phyloP scores from a whole-genome alignment of 2,113 vertebrate species.

The Pyxicephalus adspersus region DNA sequence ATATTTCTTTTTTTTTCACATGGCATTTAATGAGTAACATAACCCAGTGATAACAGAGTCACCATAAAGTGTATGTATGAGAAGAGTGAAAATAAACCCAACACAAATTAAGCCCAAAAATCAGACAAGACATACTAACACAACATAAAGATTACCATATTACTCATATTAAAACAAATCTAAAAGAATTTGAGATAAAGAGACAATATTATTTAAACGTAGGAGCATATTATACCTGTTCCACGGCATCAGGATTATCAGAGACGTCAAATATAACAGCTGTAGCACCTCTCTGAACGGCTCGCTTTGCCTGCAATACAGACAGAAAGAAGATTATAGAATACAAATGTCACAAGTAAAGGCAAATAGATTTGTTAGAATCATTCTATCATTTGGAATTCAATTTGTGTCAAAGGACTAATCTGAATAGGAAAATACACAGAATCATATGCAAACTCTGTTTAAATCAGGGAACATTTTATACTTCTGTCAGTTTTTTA shows the following conservation, averaged over 20 bases:
- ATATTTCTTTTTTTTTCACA: too few species aligned
- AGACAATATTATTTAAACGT: background rate
- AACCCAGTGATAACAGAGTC: too few species aligned
- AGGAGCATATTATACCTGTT: slow-evolving; percentile 78
- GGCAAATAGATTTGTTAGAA: background rate
- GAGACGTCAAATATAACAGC: slow-evolving; percentile 99
- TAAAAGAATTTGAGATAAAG: background rate
- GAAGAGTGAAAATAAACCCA: too few species aligned
- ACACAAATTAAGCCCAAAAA: too few species aligned
- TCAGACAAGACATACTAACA: background rate
- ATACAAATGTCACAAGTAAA: background rate
- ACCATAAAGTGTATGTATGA: too few species aligned
- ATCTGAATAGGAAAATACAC: too few species aligned
- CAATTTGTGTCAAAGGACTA: too few species aligned
- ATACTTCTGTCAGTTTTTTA: too few species aligned
- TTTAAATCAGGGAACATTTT: too few species aligned
- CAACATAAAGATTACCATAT: background rate
- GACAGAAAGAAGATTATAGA: slow-evolving; percentile 59
- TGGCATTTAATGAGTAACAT: too few species aligned
- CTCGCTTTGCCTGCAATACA: slow-evolving; percentile 87
- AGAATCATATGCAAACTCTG: too few species aligned
- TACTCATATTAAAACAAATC: background rate
- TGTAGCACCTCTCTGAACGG: slow-evolving; percentile 94
- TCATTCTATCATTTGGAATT: too few species aligned
- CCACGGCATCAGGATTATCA: slow-evolving; percentile 97